Percentiles rank a stretch among this genome's conserved stretches.
Conservation (phyloP, 2,797 vertebrate species). For the Caiman crocodilus region DNA sequence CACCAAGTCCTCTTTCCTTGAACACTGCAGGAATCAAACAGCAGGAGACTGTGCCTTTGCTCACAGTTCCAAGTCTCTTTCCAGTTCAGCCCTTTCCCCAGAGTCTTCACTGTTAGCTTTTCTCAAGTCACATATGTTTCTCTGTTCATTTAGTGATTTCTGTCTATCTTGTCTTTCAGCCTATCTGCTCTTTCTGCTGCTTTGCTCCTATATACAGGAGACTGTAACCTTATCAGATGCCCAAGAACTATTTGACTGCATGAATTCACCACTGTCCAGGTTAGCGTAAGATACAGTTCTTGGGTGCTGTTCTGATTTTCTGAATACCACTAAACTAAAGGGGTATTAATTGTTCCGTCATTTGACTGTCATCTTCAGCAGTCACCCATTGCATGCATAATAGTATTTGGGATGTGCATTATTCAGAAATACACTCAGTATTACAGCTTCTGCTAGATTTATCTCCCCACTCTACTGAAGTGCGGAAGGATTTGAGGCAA, state of each 20-base stretch:
- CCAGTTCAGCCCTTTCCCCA: background rate
- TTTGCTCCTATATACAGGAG: background rate
- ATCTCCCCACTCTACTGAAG: background rate
- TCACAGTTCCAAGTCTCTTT: background rate
- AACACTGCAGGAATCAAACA: background rate
- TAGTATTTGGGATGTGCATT: no score
- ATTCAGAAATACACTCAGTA: no score
- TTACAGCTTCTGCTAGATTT: no score
- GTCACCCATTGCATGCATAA: no score
- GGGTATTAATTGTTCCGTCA: background rate
- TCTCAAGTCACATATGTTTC: background rate
- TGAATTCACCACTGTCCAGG: background rate
- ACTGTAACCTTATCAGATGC: background rate
- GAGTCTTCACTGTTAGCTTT: slow-evolving; percentile 1
- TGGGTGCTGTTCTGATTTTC: background rate
- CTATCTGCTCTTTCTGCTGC: background rate
- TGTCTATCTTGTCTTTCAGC: background rate
- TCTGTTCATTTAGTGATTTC: slow-evolving; percentile 14
- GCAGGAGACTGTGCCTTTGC: background rate
- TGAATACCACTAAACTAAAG: background rate
- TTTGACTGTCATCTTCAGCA: no score
- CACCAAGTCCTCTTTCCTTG: background rate
- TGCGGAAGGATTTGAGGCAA: background rate
- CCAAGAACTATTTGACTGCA: background rate
- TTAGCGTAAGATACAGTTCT: background rate